A percentile compares a stretch with the other conserved stretches of the same genome.
Evolutionary conservation across 2,888 invertebrate genomes (phyloP).

Genomic region (Drosophila greeni): DNA sequence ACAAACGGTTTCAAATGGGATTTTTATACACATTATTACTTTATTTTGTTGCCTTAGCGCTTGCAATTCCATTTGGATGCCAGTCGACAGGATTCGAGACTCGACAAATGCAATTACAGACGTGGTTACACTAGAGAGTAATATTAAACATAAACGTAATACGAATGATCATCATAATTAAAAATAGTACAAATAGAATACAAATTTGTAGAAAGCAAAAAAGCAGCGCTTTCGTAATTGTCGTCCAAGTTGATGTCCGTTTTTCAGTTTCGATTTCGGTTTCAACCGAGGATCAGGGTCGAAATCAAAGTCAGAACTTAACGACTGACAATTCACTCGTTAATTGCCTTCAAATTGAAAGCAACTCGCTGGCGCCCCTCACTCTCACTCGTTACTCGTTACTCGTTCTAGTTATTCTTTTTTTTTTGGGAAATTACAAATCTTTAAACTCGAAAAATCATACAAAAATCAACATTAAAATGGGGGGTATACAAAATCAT

Average conservation of each 20-base stretch:
- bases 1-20: slow-evolving; percentile 11
- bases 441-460: slow-evolving; percentile 11
- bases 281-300: slow-evolving; percentile 17
- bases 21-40: slow-evolving; percentile 47
- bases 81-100: slow-evolving; percentile 28
- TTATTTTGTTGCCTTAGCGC: slow-evolving; percentile 34
- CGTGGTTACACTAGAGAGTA: slow-evolving; percentile 53
- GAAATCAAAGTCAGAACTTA: slow-evolving; percentile 16
- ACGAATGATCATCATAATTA: slow-evolving; percentile 49
- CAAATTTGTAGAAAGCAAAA: slow-evolving; percentile 37
- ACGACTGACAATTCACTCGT: background rate
- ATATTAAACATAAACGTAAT: slow-evolving; percentile 64
- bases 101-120: slow-evolving; percentile 41
- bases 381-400: slow-evolving; percentile 3
- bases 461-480: slow-evolving; percentile 16
- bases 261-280: slow-evolving; percentile 27
- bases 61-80: slow-evolving; percentile 36
- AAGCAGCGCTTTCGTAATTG: slow-evolving; percentile 51
- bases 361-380: slow-evolving; percentile 30
- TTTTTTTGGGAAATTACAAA: slow-evolving; percentile 5
- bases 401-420: background rate
- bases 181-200: slow-evolving; percentile 47
- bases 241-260: slow-evolving; percentile 12
- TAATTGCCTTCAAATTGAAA: background rate
- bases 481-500: slow-evolving; percentile 29